Evolutionary conservation across 2,888 invertebrate species (phyloP).

Genomic region (Diaphora mendica): DNA sequence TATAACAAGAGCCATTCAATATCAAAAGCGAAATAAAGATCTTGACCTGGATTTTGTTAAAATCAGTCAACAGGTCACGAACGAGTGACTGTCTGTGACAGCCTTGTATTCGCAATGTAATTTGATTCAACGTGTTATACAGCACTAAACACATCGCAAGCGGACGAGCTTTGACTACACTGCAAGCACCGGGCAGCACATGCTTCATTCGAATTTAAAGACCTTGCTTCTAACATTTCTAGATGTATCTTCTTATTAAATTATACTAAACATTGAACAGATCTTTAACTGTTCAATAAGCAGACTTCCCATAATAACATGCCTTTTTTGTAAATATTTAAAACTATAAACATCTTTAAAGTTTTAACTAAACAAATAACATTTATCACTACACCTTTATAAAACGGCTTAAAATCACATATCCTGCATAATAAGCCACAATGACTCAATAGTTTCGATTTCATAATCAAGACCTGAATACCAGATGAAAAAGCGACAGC

Average conservation of each 20-base stretch:
- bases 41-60: conserved; percentile 82
- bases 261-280: not conserved
- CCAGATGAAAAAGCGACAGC: conserved; percentile 79
- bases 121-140: conserved; percentile 70
- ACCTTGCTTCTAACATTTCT: not conserved
- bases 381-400: conserved; percentile 20
- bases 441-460: conserved; percentile 80
- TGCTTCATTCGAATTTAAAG: not conserved
- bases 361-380: conserved; percentile 9
- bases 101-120: conserved; percentile 76
- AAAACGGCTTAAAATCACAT: conserved; percentile 54
- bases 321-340: not conserved
- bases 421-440: conserved; percentile 59
- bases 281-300: not conserved
- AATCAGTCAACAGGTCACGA: conserved; percentile 85
- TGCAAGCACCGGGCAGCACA: conserved; percentile 25
- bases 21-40: conserved; percentile 79
- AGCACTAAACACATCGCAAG: conserved; percentile 61
- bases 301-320: not conserved
- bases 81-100: conserved; percentile 81
- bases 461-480: conserved; percentile 81
- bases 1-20: conserved; percentile 66
- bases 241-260: not conserved
- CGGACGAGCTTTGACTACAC: conserved; percentile 41
- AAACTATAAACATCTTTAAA: not conserved